Base-by-base conservation (phyloP, 2,113 vertebrate species). In the Acanthochromis polyacanthus region DNA sequence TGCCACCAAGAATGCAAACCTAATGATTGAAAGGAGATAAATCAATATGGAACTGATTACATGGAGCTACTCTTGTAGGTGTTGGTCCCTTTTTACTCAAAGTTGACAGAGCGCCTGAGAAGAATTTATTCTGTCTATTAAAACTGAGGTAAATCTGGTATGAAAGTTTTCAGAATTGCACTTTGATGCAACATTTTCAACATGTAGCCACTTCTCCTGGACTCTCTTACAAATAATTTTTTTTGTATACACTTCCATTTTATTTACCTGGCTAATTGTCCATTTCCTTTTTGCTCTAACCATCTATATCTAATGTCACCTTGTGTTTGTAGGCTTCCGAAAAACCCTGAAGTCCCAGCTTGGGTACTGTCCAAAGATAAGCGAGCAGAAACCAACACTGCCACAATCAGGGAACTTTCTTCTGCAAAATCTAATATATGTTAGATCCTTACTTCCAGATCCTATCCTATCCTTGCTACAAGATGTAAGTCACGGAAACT, bases 401-500 rank as follows among this genome's bases (percentile, higher is more conserved):
- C 19, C 61, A 52, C 70, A 51, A 59, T 80, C 53, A 15, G 36
- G 38, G 30, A 79, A 59, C 75, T 50, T 53, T 43, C 50, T 61
- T 32, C 72, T 46, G 51, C 61, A 69, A 38, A 57, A 40, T 43
- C n/a, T 60, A 60, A 78, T 75, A 59, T 36, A 36, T 8, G 2
- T 38, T 75, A 72, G 52, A 67, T 74, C 30, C 57, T 38, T 58
- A 60, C 56, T 58, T 43, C 2, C n/a, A 67, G 74, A 88, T 83
- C 45, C 62, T 38, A 58, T 51, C 81, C 67, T 65, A 56, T 45
- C 56, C 69, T 52, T 63, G 60, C 51, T 71, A 69, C 75, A 82
- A 40, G 75, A 75, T 73, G 73, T 71, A 57, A 87, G 72, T 30
- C 53, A 2, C 46, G 62, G 57, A 46, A 45, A 52, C 56, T 87